Base-by-base conservation (phyloP, 2,113 vertebrate species). In the Sisor rabdophorus region DNA sequence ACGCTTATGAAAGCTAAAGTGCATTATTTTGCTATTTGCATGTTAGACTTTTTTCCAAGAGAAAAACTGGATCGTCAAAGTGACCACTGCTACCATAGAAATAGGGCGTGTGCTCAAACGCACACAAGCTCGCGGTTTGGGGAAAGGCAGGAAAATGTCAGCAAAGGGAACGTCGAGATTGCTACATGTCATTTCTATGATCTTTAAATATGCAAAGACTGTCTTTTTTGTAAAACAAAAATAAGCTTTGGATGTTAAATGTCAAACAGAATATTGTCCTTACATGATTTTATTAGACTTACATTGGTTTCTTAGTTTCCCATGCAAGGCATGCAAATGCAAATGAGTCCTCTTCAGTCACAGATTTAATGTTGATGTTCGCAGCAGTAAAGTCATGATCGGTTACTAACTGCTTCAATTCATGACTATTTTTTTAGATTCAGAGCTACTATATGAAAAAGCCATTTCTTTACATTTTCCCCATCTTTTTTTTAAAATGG, bases 301-400 rank as follows among this genome's bases (percentile, higher is more conserved):
- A 93, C 92, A 92, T 86, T 90, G 86, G 89, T 89, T 89, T 86
- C 80, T 81, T 84, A 86, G 89, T 85, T 94, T 90, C 87, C 94
- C 94, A 96, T 98, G 94, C 95, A 96, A 91, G 90, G 93, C 96
- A 97, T 98, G 94, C 95, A 87, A 95, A 94, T 89, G 91, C 94
- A 94, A 91, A 79, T 87, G 89, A 89, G 87, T 76, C 82, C 88
- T 85, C 81, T 83, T 81, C 75, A 78, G 77, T 82, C 78, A 77
- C 68, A 30, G 63, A 47, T 83, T 68, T 50, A 44, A 75, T 79
- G 79, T 65, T 55, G 75, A 84, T 26, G 61, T 81, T 63, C 77
- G 78, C 78, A 81, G 73, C 71, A 72, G 73, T 80, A 68, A 61
- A 72, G 36, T 81, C 70, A 74, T 71, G 75, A 63, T 52, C 54